Percentiles rank a stretch among this genome's conserved stretches.
Evolutionary conservation across 1,140 invertebrate species (phyloP).

Genomic region (Pectinophora gossypiella): DNA sequence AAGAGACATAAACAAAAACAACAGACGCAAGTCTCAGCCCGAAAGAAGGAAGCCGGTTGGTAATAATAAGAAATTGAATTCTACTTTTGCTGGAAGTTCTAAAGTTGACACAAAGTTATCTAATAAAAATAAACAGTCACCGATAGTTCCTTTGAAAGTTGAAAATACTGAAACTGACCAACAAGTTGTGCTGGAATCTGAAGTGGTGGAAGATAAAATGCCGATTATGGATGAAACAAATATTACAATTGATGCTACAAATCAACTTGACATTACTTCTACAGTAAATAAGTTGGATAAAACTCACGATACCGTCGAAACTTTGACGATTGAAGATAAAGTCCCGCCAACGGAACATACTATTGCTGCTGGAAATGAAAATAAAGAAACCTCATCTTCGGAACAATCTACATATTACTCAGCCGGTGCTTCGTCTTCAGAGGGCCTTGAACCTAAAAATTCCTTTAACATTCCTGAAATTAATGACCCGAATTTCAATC

Average conservation of each 20-base stretch:
- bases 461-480: constrained; percentile 55
- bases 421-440: constrained; percentile 25
- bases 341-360: not conserved
- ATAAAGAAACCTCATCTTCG: constrained; percentile 23
- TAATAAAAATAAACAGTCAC: not conserved
- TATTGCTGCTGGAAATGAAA: not conserved
- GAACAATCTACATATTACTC: constrained; percentile 36
- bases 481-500: constrained; percentile 47
- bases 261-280: not conserved
- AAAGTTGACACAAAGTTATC: not conserved
- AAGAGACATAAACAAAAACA: constrained; percentile 21
- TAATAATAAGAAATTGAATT: constrained; percentile 30
- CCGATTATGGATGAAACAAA: too few relatives aligned
- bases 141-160: too few relatives aligned
- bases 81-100: constrained; percentile 13
- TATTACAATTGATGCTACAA: too few relatives aligned
- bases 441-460: constrained; percentile 28
- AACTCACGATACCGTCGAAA: not conserved
- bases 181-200: not conserved
- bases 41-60: constrained; percentile 23
- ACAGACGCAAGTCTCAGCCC: constrained; percentile 40
- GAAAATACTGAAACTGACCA: not conserved
- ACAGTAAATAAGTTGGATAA: not conserved
- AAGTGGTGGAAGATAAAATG: too few relatives aligned
- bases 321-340: too few relatives aligned